Percentiles rank a stretch among this genome's conserved stretches.
Conservation (phyloP, 92 coral and sea anemone species). For the Parazoanthus darwini region DNA sequence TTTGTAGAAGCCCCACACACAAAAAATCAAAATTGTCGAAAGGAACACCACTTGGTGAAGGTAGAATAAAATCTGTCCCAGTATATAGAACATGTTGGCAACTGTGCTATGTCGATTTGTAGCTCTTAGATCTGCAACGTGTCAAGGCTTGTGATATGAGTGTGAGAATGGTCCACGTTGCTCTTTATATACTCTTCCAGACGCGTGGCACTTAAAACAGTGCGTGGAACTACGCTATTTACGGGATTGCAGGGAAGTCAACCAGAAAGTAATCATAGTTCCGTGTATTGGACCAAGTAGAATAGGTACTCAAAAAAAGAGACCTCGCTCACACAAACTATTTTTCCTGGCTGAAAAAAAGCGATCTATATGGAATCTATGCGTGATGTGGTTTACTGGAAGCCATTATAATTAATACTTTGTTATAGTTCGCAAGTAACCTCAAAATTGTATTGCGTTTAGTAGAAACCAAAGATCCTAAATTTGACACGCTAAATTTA, state of each 20-base stretch:
- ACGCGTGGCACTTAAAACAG: neutral
- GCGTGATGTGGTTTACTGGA: neutral
- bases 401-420: no score
- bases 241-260: neutral
- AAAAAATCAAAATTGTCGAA: neutral
- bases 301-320: neutral
- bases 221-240: neutral
- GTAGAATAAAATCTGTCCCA: neutral
- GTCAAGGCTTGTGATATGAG: neutral
- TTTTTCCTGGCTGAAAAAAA: neutral
- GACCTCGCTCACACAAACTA: neutral
- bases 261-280: neutral
- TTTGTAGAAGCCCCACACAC: neutral
- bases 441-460: neutral
- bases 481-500: neutral
- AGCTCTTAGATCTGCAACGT: neutral
- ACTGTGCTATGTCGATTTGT: neutral
- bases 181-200: neutral
- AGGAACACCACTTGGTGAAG: neutral
- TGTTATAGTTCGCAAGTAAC: neutral
- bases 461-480: neutral
- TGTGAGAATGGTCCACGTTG: neutral
- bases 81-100: neutral
- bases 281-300: neutral
- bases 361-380: neutral